Evolutionary conservation across 2,113 vertebrate genomes (phyloP).

Genomic region (Pterocles gutturalis): DNA sequence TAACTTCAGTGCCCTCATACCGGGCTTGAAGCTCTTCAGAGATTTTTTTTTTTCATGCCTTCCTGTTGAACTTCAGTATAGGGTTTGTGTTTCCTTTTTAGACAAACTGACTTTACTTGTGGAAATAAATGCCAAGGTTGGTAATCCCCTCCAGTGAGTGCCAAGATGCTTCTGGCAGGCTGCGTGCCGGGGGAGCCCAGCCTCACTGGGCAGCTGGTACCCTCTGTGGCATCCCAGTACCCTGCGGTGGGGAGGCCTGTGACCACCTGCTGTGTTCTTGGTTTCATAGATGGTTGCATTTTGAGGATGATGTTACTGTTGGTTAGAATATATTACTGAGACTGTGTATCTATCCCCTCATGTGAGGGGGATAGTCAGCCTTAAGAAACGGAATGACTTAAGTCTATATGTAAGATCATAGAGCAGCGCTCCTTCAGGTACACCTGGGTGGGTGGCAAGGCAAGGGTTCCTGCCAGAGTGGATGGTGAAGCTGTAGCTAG

Average conservation of each 20-base stretch:
- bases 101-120: neutral
- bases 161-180: neutral
- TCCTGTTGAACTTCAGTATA: neutral
- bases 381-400: neutral
- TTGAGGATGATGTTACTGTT: neutral
- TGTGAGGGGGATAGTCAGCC: neutral
- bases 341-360: rapidly evolving
- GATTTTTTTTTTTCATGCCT: neutral
- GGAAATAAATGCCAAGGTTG: neutral
- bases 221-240: neutral
- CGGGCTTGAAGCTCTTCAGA: neutral
- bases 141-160: neutral
- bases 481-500: neutral
- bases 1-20: neutral
- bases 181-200: rapidly evolving
- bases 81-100: neutral
- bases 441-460: neutral
- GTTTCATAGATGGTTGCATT: neutral
- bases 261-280: neutral
- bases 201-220: rapidly evolving
- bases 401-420: rapidly evolving
- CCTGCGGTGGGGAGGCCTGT: neutral
- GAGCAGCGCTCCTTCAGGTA: neutral
- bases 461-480: neutral
- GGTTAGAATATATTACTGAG: neutral